These are phyloP conservation scores for Drosophila orena DNA, from an alignment of 1,140 invertebrate genomes.

Conservation along the genomic window DNA sequence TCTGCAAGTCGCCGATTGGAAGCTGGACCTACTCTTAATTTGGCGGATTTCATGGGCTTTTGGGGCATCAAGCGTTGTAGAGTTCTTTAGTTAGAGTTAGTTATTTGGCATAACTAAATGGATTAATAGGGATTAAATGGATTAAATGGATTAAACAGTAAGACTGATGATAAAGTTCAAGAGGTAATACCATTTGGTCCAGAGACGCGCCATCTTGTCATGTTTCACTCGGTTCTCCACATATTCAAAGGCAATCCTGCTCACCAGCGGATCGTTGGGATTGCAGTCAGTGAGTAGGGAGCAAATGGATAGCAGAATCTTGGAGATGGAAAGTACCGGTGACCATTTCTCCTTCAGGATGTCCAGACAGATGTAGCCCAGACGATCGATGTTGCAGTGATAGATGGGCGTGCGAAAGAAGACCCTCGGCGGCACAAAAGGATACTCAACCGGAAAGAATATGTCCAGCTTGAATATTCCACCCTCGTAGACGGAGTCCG, in stretches of 20 bases:
- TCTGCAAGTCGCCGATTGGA: not conserved
- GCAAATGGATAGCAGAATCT: conserved; percentile 97
- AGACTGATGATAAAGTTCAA: too few species aligned
- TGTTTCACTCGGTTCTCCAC: conserved; percentile 98
- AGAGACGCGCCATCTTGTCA: conserved; percentile 97
- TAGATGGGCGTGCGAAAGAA: conserved; percentile 98
- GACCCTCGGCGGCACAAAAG: conserved; percentile 98
- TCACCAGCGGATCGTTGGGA: conserved; percentile 98
- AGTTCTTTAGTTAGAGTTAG: too few species aligned
- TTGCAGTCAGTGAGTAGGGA: conserved; percentile 98
- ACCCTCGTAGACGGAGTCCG: conserved; percentile 96
- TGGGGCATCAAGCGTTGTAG: too few species aligned
- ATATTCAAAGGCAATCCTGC: conserved; percentile 99
- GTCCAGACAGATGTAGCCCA: conserved; percentile 97
- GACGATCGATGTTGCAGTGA: conserved; percentile 98
- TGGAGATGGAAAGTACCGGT: conserved; percentile 96
- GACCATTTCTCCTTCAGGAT: conserved; percentile 99
- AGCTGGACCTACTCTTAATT: not conserved
- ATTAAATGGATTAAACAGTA: too few species aligned
- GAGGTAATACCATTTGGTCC: conserved; percentile 97
- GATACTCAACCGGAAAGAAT: conserved; percentile 97
- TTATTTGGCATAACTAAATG: conserved; percentile 55
- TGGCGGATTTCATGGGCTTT: conserved; percentile 15
- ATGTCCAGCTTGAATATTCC: conserved; percentile 98
- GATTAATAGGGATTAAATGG: not conserved